A percentile compares a stretch with the other conserved stretches of the same genome.
These are phyloP conservation scores for Aldrovandia affinis DNA, from an alignment of 2,797 vertebrate species.

Conservation along the genomic window DNA sequence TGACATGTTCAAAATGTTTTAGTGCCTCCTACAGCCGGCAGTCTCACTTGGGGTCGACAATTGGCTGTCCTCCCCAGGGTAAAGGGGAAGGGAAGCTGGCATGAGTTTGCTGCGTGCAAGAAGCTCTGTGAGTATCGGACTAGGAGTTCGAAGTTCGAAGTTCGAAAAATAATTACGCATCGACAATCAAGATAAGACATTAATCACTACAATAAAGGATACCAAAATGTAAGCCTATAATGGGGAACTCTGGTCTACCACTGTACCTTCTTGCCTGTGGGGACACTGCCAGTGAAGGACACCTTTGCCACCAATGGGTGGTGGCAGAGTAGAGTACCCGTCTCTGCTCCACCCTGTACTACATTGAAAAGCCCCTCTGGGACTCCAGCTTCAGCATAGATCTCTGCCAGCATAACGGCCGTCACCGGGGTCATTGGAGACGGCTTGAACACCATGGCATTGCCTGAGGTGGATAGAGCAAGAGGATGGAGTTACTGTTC, in stretches of 20 bases:
- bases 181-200: too few relatives aligned
- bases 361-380: slow-evolving; percentile 94
- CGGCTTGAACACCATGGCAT: slow-evolving; percentile 94
- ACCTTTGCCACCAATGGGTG: slow-evolving; percentile 90
- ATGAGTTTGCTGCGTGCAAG: too few relatives aligned
- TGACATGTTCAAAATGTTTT: too few relatives aligned
- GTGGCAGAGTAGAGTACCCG: slow-evolving; percentile 87
- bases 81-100: too few relatives aligned
- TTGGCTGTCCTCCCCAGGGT: too few relatives aligned
- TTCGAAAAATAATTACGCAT: too few relatives aligned
- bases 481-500: not conserved
- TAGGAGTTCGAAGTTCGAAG: too few relatives aligned
- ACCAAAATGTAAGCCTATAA: too few relatives aligned
- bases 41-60: too few relatives aligned
- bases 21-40: too few relatives aligned
- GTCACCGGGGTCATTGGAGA: slow-evolving; percentile 92
- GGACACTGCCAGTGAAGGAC: slow-evolving; percentile 95
- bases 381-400: slow-evolving; percentile 85
- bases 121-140: too few relatives aligned
- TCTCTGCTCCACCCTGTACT: slow-evolving; percentile 90
- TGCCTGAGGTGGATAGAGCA: slow-evolving; percentile 71
- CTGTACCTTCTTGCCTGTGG: slow-evolving; percentile 90
- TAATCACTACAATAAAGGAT: too few relatives aligned
- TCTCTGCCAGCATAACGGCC: slow-evolving; percentile 86
- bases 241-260: not conserved